Percentiles rank a stretch among this genome's conserved stretches.
These are phyloP conservation scores for Pyrgilauda ruficollis DNA, from an alignment of 2,113 vertebrate species.

Conservation along the genomic window DNA sequence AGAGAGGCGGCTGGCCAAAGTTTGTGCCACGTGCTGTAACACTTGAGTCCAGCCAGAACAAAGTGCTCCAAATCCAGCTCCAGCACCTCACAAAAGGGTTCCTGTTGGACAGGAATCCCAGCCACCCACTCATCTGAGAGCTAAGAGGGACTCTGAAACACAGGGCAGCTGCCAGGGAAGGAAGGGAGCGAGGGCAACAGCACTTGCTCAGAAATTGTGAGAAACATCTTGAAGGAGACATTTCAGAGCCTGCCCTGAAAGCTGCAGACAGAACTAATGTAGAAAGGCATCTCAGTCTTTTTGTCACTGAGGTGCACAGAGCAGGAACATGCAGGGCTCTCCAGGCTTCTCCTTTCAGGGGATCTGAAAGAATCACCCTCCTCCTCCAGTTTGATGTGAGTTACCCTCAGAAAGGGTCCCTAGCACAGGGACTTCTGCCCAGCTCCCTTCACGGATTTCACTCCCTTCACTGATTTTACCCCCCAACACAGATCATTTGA, in stretches of 20 bases:
- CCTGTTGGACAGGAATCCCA: slow-evolving; percentile 60
- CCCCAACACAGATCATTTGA: not conserved
- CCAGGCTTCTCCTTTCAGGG: not conserved
- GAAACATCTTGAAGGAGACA: not conserved
- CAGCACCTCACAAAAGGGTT: slow-evolving; percentile 60
- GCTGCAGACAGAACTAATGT: not conserved
- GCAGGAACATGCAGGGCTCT: not conserved
- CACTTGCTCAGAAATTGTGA: not conserved
- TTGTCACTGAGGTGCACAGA: fast-evolving
- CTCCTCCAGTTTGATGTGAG: not conserved
- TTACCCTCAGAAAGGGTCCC: not conserved
- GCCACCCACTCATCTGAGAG: slow-evolving; percentile 10
- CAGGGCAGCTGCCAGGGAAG: slow-evolving; percentile 17
- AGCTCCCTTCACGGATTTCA: not conserved
- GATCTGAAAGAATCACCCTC: not conserved
- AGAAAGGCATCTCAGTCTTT: not conserved
- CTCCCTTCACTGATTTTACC: not conserved
- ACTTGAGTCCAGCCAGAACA: slow-evolving; percentile 28
- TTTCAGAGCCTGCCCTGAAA: not conserved
- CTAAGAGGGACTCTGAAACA: slow-evolving; percentile 11
- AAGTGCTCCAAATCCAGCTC: slow-evolving; percentile 39
- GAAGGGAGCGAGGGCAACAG: not conserved
- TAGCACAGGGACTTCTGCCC: not conserved
- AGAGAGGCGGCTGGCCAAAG: not conserved
- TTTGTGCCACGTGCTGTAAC: slow-evolving; percentile 4